Base-by-base conservation (phyloP, 2,113 vertebrate species). In the Tichodroma muraria region DNA sequence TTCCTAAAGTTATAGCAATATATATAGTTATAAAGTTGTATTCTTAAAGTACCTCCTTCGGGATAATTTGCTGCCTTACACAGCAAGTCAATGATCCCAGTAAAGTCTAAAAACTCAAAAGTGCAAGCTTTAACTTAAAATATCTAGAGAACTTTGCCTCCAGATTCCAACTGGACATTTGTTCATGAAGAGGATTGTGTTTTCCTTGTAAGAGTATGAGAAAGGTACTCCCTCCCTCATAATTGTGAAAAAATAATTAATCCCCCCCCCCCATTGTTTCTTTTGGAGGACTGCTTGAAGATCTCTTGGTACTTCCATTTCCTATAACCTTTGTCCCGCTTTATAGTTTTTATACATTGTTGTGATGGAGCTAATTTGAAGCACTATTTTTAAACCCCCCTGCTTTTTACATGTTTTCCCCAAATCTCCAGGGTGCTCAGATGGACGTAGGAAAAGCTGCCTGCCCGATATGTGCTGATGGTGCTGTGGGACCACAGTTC, bases 261-360 rank as follows among this genome's bases (percentile, higher is more conserved):
- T 76, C 12, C 10, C 37, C 37, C 57, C 76, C 75, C 35, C 40
- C 75, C 56, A 88, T 96, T 97, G 94, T 96, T 97, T 91, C 79
- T 95, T 61, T 78, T 80, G 85, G 88, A 95, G 64, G 82, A 65
- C n/a, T 95, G 71, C 76, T 75, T 75, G 94, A 96, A 71, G 88
- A 95, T 95, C 89, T 91, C 89, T 93, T 82, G 93, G 92, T 95
- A 91, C 91, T 97, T 94, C 93, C 90, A 96, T 91, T 97, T 97
- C 96, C 96, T 97, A 91, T 97, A 93, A 95, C 96, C 96, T 95
- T 96, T 95, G 93, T 91, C 93, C 93, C 4, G 19, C 80, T 97
- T 95, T 88, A 93, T 93, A 40, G 79, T 66, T 95, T 93, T 95
- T 78, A 95, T 94, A 95, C 79, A 78, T 94, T 95, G 87, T 95